Base-by-base conservation (phyloP, 2,113 vertebrate species). In the Salvelinus fontinalis region DNA sequence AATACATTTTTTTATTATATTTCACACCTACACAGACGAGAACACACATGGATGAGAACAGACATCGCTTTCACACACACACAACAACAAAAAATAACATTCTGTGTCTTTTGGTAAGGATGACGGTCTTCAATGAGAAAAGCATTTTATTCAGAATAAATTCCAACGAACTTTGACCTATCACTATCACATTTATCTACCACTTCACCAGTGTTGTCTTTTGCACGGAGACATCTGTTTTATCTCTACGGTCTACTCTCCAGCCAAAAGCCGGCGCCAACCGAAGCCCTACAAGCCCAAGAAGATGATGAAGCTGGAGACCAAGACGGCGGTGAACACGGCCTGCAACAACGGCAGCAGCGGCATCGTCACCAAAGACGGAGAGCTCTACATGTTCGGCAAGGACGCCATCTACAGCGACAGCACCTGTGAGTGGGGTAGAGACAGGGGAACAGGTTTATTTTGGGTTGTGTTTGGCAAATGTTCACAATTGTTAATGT, bases 321-420 rank as follows among this genome's bases (percentile, higher is more conserved):
- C 97, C 76, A 99, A 99, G 90, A 95, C 91, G 66, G 97, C 97
- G 1, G 91, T 99, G 18, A 95, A 95, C 81, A 97, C 97, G 7
- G 97, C 97, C 0, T 99, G 98, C 86, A 99, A 99, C 94, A 99
- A 99, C 68, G 98, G 98, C 86, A 99, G 98, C 91, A 99, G 98
- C 93, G 98, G 97, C 81, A 96, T 99, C 22, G 94, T 98, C 88
- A 99, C 97, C 83, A 99, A 99, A 90, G 98, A 99, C 75, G 98
- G 98, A 84, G 98, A 99, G 82, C 95, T 99, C 22, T 99, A 97
- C 90, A 98, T 99, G 97, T 99, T 99, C 91, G 98, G 98, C 79
- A 99, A 99, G 93, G 98, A 99, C 91, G 98, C 98, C 67, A 97
- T 99, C 93, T 99, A 99, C 89, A 98, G 97, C 79, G 98, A 99